Percentiles rank a stretch among this genome's conserved stretches.
Evolutionary conservation across 2,113 vertebrate genomes (phyloP).

Genomic region (Tychaedon coryphoeus): DNA sequence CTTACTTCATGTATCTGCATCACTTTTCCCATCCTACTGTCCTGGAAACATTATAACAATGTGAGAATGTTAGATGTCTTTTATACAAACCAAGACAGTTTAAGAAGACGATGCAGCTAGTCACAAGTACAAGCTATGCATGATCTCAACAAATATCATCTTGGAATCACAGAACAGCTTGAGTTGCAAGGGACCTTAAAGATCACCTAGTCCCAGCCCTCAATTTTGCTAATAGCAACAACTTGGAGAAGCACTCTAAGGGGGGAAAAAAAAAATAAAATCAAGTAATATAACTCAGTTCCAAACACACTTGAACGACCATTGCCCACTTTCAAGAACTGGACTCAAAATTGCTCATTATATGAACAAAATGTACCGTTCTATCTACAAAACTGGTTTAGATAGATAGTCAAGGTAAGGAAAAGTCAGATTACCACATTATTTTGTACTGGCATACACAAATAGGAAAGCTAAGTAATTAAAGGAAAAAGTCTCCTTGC

Average conservation of each 20-base stretch:
- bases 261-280: neutral
- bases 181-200: neutral
- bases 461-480: neutral
- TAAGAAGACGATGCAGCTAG: neutral
- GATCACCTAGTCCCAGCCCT: neutral
- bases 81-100: neutral
- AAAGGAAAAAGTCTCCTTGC: neutral
- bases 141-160: neutral
- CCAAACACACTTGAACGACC: neutral
- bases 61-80: neutral
- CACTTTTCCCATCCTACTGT: neutral
- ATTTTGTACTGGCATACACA: neutral
- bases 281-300: neutral
- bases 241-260: neutral
- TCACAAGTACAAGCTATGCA: neutral
- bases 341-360: neutral
- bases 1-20: neutral
- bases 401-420: accelerated
- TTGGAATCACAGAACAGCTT: neutral
- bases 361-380: accelerated
- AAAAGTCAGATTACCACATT: neutral
- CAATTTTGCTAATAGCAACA: neutral
- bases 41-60: neutral
- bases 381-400: neutral
- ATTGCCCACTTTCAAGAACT: neutral